Percentiles rank a stretch among this genome's conserved stretches.
Evolutionary conservation across 1,140 invertebrate genomes (phyloP).

Genomic region (Lanistes nyassanus): DNA sequence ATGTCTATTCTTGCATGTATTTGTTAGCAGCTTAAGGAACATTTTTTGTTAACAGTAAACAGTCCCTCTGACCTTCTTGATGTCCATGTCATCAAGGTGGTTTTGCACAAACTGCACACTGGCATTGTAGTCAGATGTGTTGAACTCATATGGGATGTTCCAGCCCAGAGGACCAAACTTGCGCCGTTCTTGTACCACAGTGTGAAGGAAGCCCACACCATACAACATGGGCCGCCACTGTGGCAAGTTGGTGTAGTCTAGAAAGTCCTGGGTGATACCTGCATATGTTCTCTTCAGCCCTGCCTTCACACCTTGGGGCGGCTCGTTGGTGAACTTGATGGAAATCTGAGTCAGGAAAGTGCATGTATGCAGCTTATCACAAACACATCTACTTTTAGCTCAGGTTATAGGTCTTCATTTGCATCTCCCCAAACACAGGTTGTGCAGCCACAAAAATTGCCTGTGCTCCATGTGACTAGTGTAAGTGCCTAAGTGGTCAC

Average conservation of each 20-base stretch:
- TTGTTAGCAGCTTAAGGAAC: too few relatives aligned
- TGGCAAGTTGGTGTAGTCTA: slow-evolving; percentile 55
- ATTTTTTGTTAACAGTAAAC: too few relatives aligned
- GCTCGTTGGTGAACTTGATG: slow-evolving; percentile 67
- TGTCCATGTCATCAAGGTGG: slow-evolving; percentile 95
- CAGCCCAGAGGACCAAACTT: slow-evolving; percentile 67
- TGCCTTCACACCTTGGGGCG: slow-evolving; percentile 66
- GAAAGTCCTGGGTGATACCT: slow-evolving; percentile 57
- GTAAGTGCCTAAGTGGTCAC: too few relatives aligned
- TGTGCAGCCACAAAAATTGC: too few relatives aligned
- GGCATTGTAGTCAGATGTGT: slow-evolving; percentile 94
- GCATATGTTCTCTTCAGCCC: slow-evolving; percentile 65
- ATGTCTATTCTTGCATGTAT: too few relatives aligned
- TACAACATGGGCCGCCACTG: slow-evolving; percentile 94
- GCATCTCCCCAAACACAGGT: too few relatives aligned
- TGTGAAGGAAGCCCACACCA: slow-evolving; percentile 86
- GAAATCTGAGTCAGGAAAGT: slow-evolving; percentile 43
- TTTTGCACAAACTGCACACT: slow-evolving; percentile 96
- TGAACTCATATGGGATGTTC: slow-evolving; percentile 86
- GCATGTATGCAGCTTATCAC: too few relatives aligned
- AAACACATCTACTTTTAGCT: too few relatives aligned
- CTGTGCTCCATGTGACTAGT: too few relatives aligned
- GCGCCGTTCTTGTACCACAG: slow-evolving; percentile 65
- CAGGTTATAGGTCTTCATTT: too few relatives aligned
- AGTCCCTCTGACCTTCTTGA: slow-evolving; percentile 78